Evolutionary conservation across 2,888 invertebrate genomes (phyloP), one percentile per base, ranked within the genome.

Genomic region (Lobophora halterata): DNA sequence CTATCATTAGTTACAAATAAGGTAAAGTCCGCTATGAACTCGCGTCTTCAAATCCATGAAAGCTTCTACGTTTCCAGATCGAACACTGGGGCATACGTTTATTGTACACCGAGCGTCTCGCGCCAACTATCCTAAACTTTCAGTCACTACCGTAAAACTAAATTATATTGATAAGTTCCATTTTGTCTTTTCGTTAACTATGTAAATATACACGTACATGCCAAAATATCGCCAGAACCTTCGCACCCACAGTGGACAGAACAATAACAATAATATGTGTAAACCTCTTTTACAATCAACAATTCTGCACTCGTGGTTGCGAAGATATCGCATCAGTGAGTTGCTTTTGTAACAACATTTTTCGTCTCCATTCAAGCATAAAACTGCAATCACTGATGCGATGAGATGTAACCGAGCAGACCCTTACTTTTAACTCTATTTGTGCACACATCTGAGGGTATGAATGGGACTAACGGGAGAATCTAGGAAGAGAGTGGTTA

Each of bases 221-320:
- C 32, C 36, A 42, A 32, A 29, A 43, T 30, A 43, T 43, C 33
- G 43, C 30, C 37, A 33, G 37, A 13, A 14, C 13, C 33, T 34
- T 18, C 25, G 25, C 27, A 24, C 20, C 37, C 39, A 33, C 39
- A 43, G 42, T 27, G 26, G 11, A 37, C 32, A 19, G 5, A 29
- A 43, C n/a, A n/a, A n/a, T n/a, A 33, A 34, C 33, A 37, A 33
- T 43, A 43, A 43, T 37, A 43, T 30, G 27, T 41, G 19, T 29
- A 32, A 34, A 37, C 33, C 33, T 37, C 37, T 43, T 29, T 24
- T 5, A 42, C 32, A 37, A 43, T 37, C 37, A 43, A 43, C 43
- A 20, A 14, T 10, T 30, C 26, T 32, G 11, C 32, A 32, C 32
- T 39, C 9, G 32, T 23, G 27, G 32, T 23, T 27, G 13, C 8